Base-by-base conservation (phyloP, 2,797 vertebrate genomes). In the Notolepis coatsorum region DNA sequence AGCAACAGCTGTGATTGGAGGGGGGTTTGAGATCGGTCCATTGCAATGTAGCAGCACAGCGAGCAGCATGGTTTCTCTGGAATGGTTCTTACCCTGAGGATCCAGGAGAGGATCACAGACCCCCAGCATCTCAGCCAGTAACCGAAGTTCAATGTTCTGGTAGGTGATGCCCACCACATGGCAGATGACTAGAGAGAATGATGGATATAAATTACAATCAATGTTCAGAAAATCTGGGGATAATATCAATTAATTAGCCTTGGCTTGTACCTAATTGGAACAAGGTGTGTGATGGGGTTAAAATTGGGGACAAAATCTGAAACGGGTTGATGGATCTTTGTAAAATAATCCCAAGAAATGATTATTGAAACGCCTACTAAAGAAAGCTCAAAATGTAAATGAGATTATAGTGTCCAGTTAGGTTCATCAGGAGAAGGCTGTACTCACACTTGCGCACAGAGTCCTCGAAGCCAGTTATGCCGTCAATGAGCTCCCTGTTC, bases 111-210 rank as follows among this genome's bases (percentile, higher is more conserved):
- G n/a, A n/a, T n/a, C n/a, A n/a, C n/a, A n/a, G n/a, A n/a, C n/a
- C 58, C 96, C 96, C 18, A 98, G 79, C 96, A 98, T 97, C 89
- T 98, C 95, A 0, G 94, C 95, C 84, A 97, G 85, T 39, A 98
- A 80, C 77, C 95, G 92, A 66, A 93, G 93, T 73, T 96, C 96
- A 0, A 97, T 97, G 83, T 95, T 96, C 84, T 98, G 96, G 78
- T 98, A 98, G 0, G 96, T 98, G 90, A 98, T 97, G 28, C 96
- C 96, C 72, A 97, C 96, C 0, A 97, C 95, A 0, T 98, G 96
- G 69, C 96, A 97, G 84, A 98, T 97, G 70, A 98, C 96, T 98
- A 84, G 13, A 69, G 20, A 68, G 0, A 50, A 17, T 70, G 49
- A 39, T 63, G 0, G 0, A 48, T 15, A 3, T 4, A 33, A 43